Evolutionary conservation across 2,888 invertebrate genomes (phyloP), one percentile per base, ranked within the genome.

Genomic region (Plebejus argus): DNA sequence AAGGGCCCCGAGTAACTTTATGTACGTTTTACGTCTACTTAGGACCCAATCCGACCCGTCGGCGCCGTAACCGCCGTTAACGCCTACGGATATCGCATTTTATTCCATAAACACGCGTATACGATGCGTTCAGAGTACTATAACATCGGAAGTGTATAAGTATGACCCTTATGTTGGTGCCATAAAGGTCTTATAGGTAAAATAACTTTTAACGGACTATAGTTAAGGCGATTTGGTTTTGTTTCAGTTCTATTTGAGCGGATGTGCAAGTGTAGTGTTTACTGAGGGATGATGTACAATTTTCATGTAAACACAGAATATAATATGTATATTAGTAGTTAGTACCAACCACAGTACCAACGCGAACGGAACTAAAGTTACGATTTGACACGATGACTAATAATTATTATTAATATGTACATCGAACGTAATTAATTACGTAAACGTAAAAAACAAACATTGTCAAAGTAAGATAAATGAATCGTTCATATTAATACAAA

Each of bases 21-120:
- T 86, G 85, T 86, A 83, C 81, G 83, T 82, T 90, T 89, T 88
- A 88, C 84, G 86, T 86, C 87, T 85, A 87, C 82, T 89, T 90
- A 87, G 84, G 83, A 84, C 80, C 80, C 77, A 77, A 72, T 56
- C 78, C 79, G 81, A 80, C 80, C 79, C 81, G 79, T 72, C 77
- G 81, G 79, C 79, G 80, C 76, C 80, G 78, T 66, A 76, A 75
- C 35, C 71, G 76, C 49, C 76, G 78, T 81, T 80, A 81, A 80
- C 78, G 70, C 76, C 72, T 79, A 81, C 80, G 70, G 45, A 39
- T 70, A 70, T 49, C 35, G 28, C 76, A 20, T 66, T 20, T 70
- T 77, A 77, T 76, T 78, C 77, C 8, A 75, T 77, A 77, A 78
- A 78, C 75, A 74, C 23, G 58, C 33, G 35, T 53, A n/a, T 58